phyloP scores from a whole-genome alignment of 2,888 invertebrate species.

The Atrina japonica region DNA sequence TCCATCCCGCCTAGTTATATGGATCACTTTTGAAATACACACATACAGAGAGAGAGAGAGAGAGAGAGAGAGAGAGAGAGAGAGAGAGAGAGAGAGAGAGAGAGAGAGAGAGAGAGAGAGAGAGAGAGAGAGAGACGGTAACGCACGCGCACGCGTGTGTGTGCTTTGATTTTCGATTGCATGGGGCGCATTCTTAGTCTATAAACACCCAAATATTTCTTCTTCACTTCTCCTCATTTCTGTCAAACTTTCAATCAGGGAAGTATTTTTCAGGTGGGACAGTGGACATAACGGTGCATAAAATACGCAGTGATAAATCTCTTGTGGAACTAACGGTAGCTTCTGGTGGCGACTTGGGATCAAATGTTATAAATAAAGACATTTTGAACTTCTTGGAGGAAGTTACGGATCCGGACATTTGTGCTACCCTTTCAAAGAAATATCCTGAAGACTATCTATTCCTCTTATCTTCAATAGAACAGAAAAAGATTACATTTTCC shows the following conservation, averaged over 20 bases:
- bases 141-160: too few relatives aligned
- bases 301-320: slow-evolving; percentile 8
- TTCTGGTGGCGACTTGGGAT: slow-evolving; percentile 24
- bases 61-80: too few relatives aligned
- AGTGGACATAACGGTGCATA: slow-evolving; percentile 17
- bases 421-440: background rate
- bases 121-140: too few relatives aligned
- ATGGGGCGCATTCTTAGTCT: too few relatives aligned
- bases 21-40: too few relatives aligned
- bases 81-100: too few relatives aligned
- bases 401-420: slow-evolving; percentile 1
- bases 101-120: too few relatives aligned
- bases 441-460: slow-evolving; percentile 20
- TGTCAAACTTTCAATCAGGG: background rate
- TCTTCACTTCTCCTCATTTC: background rate
- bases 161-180: too few relatives aligned
- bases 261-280: slow-evolving; percentile 22
- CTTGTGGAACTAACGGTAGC: slow-evolving; percentile 8
- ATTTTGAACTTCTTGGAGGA: slow-evolving; percentile 13
- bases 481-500: slow-evolving; percentile 23
- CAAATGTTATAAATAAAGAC: slow-evolving; percentile 13
- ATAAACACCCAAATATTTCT: background rate
- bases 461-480: slow-evolving; percentile 13
- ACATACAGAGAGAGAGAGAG: too few relatives aligned
- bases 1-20: too few relatives aligned